phyloP scores from a whole-genome alignment of 2,888 invertebrate genomes.

The Sicus ferrugineus region DNA sequence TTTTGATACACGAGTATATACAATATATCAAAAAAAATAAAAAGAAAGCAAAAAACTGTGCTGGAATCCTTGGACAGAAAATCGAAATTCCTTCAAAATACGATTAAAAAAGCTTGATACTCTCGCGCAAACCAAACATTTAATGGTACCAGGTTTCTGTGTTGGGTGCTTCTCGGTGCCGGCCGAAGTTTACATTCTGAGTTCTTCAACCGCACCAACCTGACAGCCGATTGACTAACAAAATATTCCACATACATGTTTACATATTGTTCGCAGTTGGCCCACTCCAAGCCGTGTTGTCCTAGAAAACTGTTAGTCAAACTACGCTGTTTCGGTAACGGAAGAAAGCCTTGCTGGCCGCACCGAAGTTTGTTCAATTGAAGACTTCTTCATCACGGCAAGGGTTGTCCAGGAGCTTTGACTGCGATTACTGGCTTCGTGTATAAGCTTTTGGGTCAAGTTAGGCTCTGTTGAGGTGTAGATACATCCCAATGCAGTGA shows the following conservation, averaged over 20 bases:
- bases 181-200: background rate
- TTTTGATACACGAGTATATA: too few relatives aligned
- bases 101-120: background rate
- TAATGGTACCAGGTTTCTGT: too few relatives aligned
- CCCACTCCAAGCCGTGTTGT: background rate
- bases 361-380: background rate
- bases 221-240: background rate
- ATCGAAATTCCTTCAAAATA: slow-evolving; percentile 2
- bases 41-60: too few relatives aligned
- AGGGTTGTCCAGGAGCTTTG: background rate
- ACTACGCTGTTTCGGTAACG: background rate
- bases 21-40: too few relatives aligned
- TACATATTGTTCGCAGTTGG: background rate
- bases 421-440: background rate
- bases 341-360: background rate
- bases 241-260: too few relatives aligned
- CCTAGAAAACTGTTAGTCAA: background rate
- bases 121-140: background rate
- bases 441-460: background rate
- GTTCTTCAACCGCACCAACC: background rate
- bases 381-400: background rate
- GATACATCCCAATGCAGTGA: background rate
- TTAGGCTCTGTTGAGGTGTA: background rate
- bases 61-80: background rate
- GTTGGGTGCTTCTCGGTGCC: background rate